phyloP scores from a whole-genome alignment of 2,797 vertebrate species.

The Astyanax mexicanus region DNA sequence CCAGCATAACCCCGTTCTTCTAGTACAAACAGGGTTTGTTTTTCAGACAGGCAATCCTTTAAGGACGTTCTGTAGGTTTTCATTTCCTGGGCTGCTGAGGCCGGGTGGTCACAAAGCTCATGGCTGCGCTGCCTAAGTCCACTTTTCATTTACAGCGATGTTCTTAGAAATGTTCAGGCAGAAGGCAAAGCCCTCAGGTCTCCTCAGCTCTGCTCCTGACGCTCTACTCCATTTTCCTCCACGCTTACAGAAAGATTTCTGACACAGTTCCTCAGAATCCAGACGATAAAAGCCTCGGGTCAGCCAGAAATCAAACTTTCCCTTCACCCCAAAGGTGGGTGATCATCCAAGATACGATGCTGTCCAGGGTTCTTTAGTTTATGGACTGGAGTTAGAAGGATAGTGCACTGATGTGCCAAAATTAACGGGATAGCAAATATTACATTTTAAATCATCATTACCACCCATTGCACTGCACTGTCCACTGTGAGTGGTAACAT shows the following conservation, averaged over 20 bases:
- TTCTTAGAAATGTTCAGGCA: background rate
- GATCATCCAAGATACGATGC: background rate
- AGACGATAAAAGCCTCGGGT: background rate
- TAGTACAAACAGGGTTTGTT: conserved; percentile 20
- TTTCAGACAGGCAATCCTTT: conserved; percentile 32
- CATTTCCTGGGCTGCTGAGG: conserved; percentile 38
- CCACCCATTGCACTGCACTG: no score
- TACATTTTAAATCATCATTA: no score
- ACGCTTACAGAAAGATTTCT: background rate
- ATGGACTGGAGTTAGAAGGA: background rate
- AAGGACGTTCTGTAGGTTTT: conserved; percentile 38
- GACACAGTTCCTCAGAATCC: background rate
- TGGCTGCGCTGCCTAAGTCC: background rate
- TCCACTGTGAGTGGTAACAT: no score
- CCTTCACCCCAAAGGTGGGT: background rate
- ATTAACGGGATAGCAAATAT: no score
- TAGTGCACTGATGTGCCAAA: no score
- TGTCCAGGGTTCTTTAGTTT: background rate
- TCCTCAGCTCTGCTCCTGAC: background rate
- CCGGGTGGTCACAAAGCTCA: conserved; percentile 41
- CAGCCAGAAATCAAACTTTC: background rate
- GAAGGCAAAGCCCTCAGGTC: background rate
- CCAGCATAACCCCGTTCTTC: conserved; percentile 20
- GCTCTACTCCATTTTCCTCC: background rate
- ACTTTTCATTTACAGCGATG: conserved; percentile 39